phyloP scores from a whole-genome alignment of 2,797 vertebrate species.

The Poecilia picta region DNA sequence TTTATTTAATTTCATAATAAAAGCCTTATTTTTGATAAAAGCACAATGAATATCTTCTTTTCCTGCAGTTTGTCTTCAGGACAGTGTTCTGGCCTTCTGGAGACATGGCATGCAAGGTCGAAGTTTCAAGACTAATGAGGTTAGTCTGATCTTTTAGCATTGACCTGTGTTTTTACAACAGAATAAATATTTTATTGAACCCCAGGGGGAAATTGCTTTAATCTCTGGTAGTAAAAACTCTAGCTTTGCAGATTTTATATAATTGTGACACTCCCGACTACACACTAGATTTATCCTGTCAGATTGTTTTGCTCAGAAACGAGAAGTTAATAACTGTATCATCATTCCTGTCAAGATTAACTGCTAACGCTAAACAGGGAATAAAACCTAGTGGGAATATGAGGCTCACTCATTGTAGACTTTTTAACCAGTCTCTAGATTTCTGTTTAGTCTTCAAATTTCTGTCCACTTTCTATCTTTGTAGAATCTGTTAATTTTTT shows the following conservation, averaged over 20 bases:
- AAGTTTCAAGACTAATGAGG: slow-evolving; percentile 98
- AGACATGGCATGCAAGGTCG: slow-evolving; percentile 98
- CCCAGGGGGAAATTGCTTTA: too few relatives aligned
- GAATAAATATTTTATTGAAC: too few relatives aligned
- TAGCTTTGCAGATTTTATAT: not conserved
- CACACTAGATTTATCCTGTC: not conserved
- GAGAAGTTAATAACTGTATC: not conserved
- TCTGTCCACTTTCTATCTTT: not conserved
- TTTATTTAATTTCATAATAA: not conserved
- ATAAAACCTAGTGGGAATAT: not conserved
- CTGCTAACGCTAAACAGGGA: not conserved
- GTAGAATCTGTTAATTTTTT: not conserved
- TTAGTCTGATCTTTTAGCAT: slow-evolving; percentile 45
- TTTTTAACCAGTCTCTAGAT: not conserved
- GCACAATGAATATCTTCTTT: not conserved
- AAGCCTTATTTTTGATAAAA: not conserved
- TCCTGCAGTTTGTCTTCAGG: slow-evolving; percentile 92
- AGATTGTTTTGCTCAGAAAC: not conserved
- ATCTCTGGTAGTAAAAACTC: not conserved
- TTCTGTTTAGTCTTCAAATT: not conserved
- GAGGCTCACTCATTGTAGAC: not conserved
- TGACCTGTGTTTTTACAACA: not conserved
- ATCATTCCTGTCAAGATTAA: not conserved
- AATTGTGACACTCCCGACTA: not conserved
- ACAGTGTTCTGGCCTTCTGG: slow-evolving; percentile 98